These are phyloP conservation scores for Bombus balteatus DNA, from an alignment of 1,140 invertebrate genomes.

Conservation along the genomic window DNA sequence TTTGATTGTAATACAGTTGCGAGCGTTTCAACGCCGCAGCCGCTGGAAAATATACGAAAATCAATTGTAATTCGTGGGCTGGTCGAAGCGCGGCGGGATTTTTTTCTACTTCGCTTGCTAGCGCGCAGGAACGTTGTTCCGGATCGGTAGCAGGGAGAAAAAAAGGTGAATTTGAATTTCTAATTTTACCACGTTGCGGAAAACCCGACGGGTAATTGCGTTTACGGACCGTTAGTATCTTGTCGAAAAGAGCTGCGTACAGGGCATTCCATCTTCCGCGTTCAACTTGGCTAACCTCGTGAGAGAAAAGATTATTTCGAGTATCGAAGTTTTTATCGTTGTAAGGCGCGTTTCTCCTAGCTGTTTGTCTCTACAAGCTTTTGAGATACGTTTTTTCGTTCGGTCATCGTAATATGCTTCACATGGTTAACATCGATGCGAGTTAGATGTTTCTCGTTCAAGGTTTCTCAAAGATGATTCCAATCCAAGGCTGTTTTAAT, in stretches of 20 bases:
- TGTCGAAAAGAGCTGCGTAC: slow-evolving; percentile 1
- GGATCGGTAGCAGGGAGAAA: neutral
- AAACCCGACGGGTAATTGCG: slow-evolving; percentile 20
- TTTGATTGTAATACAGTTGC: slow-evolving; percentile 11
- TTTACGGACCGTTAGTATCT: neutral
- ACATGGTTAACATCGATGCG: neutral
- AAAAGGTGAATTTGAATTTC: slow-evolving; percentile 19
- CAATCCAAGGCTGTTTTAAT: neutral
- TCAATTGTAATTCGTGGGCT: neutral
- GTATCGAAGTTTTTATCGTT: neutral
- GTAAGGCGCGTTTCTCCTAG: fast-evolving
- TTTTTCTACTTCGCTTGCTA: neutral
- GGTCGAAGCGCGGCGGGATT: neutral
- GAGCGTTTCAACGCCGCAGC: neutral
- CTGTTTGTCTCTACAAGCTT: neutral
- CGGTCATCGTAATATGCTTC: neutral
- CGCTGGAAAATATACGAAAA: neutral
- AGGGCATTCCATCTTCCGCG: neutral
- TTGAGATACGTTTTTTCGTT: neutral
- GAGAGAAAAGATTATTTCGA: neutral
- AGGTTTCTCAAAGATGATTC: neutral
- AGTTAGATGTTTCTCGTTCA: neutral
- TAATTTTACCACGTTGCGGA: slow-evolving; percentile 16
- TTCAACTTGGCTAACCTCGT: neutral
- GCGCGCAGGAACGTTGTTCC: neutral